Base-by-base conservation (phyloP, 2,797 vertebrate genomes). In the Lepus oiostolus region DNA sequence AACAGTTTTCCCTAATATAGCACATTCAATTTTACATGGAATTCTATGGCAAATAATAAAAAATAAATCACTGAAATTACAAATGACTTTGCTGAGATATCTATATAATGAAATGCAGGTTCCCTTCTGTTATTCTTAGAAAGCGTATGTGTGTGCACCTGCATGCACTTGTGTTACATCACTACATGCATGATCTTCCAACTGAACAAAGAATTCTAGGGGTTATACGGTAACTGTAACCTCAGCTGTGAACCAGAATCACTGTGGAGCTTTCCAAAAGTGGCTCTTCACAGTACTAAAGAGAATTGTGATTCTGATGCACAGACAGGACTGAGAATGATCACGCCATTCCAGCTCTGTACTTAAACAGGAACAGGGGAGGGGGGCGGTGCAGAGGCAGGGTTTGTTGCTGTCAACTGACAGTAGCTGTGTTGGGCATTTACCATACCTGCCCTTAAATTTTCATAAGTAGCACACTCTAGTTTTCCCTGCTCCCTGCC, bases 11-110 rank as follows among this genome's bases (percentile, higher is more conserved):
- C 35, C 76, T 47, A 81, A 84, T 42, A 81, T 84, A 85, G 47
- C 14, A 93, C 11, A 70, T 65, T 85, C 42, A 84, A 80, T 84
- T 96, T 95, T 82, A 95, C n/a, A 92, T 5, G 58, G 32, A 68
- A 76, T 65, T 76, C 3, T 67, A 81, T 17, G 11, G 38, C 35
- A 90, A 88, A 93, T 19, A 58, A 58, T 4, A 90, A 88, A 92
- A 58, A 58, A 58, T 14, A 58, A 88, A 79, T 70, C 22, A 92
- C 2, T 67, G 19, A 88, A 71, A 85, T 82, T 81, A 84, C 1
- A 93, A 67, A 21, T 50, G 35, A 63, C 68, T 85, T 92, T 94
- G 87, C 4, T 28, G 88, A 93, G 9, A 62, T 38, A 93, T 14
- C n/a, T 62, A 62, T 32, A 67, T 17, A 54, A 88, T 65, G 84